Evolutionary conservation across 2,888 invertebrate species (phyloP), one percentile per base, ranked within the genome.

Genomic region (Phanerotoma sp.): DNA sequence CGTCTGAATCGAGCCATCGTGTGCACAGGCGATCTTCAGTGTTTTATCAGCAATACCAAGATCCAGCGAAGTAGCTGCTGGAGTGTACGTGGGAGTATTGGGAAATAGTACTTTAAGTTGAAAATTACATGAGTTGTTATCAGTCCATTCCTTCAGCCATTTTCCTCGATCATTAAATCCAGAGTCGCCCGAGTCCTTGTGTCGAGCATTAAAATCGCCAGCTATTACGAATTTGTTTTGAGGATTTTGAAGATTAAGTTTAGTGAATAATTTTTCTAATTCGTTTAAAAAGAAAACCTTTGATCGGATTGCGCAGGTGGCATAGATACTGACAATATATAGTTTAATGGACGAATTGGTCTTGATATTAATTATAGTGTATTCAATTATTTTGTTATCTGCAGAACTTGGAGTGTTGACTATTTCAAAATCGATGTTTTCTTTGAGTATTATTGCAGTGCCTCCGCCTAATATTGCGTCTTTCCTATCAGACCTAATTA

Each of bases 151-250:
- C 3, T 9, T 7, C 3, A 54, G 5, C 4, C 16, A 37, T 37
- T 21, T 25, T 4, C 44, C 54, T 13, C 49, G 25, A 10, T 49
- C 35, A 15, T 57, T 57, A 9, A 32, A 35, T 0, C 9, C 16
- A 2, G 5, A 3, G 4, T 54, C 44, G 1, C 49, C 48, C 52
- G 49, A 57, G 0, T 13, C 9, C 1, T 9, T 46, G 1, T 35
- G 15, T 4, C 50, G 42, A 2, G 57, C 45, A 7, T 57, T 53
- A 1, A 53, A 13, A 11, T 57, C 57, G 0, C 54, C 51, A 3
- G 51, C 54, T 3, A 51, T 44, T 1, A 57, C 18, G 7, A 38
- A 57, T 18, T 38, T 54, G 3, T 16, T 25, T 2, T 54, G 18
- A 2, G 2, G 5, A 2, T 10, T 6, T 2, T 54, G 1, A 16